A percentile compares a stretch with the other conserved stretches of the same genome.
Conservation (phyloP, 2,113 vertebrate genomes). For the Pteruthius melanotis region DNA sequence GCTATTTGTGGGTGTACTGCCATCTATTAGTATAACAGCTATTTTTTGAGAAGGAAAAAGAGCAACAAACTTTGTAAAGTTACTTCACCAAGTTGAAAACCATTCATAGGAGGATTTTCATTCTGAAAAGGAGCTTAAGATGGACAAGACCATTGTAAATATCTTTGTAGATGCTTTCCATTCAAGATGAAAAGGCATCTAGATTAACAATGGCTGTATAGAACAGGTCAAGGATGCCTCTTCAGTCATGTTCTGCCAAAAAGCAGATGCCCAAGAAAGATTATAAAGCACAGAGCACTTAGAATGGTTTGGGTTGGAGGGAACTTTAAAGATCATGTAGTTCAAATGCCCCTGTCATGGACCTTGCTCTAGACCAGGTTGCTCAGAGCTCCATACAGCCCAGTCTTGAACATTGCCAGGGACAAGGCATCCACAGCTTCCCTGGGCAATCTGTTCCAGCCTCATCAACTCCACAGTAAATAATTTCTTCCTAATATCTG, state of each 20-base stretch:
- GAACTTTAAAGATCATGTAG: not conserved
- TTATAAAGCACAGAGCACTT: not conserved
- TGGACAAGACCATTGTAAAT: not conserved
- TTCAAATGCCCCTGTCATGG: rapidly evolving
- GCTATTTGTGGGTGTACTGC: not conserved
- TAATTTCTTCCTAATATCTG: not conserved
- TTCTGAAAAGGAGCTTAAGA: not conserved
- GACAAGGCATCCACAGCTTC: not conserved
- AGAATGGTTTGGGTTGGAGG: not conserved
- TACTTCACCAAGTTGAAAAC: not conserved
- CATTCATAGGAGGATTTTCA: not conserved
- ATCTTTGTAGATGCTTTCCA: not conserved
- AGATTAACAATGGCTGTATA: not conserved
- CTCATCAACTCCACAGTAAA: not conserved
- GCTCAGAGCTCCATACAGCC: not conserved
- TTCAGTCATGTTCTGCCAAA: not conserved
- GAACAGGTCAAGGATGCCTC: not conserved
- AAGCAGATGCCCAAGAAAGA: not conserved
- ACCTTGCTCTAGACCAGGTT: not conserved
- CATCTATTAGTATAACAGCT: not conserved
- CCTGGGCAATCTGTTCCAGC: not conserved
- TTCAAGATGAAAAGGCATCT: not conserved
- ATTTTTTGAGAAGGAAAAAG: not conserved
- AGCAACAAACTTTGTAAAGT: not conserved
- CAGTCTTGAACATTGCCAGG: not conserved